Conservation (phyloP, 2,797 vertebrate species). For the Chaenodraco wilsoni region DNA sequence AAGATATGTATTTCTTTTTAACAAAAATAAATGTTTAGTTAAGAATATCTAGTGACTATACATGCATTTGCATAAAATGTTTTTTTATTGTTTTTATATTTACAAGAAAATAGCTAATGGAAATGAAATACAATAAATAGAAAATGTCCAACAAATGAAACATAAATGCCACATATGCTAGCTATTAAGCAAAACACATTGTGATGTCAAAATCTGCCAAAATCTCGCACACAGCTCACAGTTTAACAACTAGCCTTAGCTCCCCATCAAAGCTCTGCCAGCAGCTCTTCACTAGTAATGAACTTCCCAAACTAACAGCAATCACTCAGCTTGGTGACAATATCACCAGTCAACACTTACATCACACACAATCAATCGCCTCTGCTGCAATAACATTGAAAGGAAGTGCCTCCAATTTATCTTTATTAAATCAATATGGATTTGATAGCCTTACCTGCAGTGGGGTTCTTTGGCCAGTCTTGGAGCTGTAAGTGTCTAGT, state of each 20-base stretch:
- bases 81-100: not conserved
- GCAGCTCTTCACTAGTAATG: slow-evolving; percentile 46
- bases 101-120: not conserved
- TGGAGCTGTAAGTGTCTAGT: slow-evolving; percentile 79
- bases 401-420: slow-evolving; percentile 72
- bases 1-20: not conserved
- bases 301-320: slow-evolving; percentile 61
- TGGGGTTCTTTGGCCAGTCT: slow-evolving; percentile 68
- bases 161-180: slow-evolving; percentile 33
- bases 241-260: slow-evolving; percentile 27
- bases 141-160: slow-evolving; percentile 76
- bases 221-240: slow-evolving; percentile 12
- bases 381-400: slow-evolving; percentile 68
- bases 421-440: slow-evolving; percentile 78
- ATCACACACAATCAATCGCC: slow-evolving; percentile 54
- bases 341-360: slow-evolving; percentile 62
- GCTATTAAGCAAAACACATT: slow-evolving; percentile 78
- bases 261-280: slow-evolving; percentile 25
- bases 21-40: not conserved
- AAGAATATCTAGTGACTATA: not conserved
- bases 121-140: not conserved
- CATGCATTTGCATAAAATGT: not conserved
- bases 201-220: slow-evolving; percentile 69
- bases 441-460: slow-evolving; percentile 83
- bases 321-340: slow-evolving; percentile 47